Percentiles rank a stretch among this genome's conserved stretches.
These are phyloP conservation scores for Caranx ignobilis DNA, from an alignment of 2,113 vertebrate species.

Conservation along the genomic window DNA sequence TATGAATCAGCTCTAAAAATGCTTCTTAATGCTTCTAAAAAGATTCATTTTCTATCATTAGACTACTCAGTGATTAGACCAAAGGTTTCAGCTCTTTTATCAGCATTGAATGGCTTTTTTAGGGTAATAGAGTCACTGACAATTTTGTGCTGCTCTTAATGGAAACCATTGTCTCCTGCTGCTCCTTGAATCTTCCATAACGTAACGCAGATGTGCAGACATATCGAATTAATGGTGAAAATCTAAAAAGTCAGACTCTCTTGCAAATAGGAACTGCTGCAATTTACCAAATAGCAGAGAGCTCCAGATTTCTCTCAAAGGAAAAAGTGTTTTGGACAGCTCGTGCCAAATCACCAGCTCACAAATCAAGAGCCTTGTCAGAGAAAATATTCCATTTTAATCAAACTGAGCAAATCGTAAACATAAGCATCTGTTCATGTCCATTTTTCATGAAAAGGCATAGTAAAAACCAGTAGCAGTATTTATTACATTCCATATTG, in stretches of 20 bases:
- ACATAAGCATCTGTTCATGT: slow-evolving; percentile 47
- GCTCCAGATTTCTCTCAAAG: slow-evolving; percentile 16
- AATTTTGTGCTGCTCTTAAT: neutral
- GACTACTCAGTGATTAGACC: neutral
- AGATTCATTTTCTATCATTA: neutral
- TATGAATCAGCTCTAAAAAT: neutral
- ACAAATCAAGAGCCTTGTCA: slow-evolving; percentile 44
- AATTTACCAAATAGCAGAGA: slow-evolving; percentile 33
- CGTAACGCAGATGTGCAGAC: neutral
- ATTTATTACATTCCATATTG: slow-evolving; percentile 30
- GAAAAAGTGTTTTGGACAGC: slow-evolving; percentile 14
- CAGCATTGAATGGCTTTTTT: neutral
- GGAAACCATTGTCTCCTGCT: slow-evolving; percentile 7
- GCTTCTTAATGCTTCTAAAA: too few relatives aligned
- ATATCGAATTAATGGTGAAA: slow-evolving; percentile 15
- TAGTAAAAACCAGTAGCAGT: slow-evolving; percentile 43
- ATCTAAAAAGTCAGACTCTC: neutral
- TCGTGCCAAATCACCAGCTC: slow-evolving; percentile 33
- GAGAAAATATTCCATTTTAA: slow-evolving; percentile 48
- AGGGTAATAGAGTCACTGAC: neutral
- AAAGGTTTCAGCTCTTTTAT: neutral
- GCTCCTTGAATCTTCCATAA: slow-evolving; percentile 19
- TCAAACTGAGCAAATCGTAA: slow-evolving; percentile 34
- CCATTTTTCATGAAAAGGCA: slow-evolving; percentile 46
- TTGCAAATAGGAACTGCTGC: slow-evolving; percentile 1